Percentiles rank a stretch among this genome's conserved stretches.
Evolutionary conservation across 2,797 vertebrate genomes (phyloP).

Genomic region (Enoplosus armatus): DNA sequence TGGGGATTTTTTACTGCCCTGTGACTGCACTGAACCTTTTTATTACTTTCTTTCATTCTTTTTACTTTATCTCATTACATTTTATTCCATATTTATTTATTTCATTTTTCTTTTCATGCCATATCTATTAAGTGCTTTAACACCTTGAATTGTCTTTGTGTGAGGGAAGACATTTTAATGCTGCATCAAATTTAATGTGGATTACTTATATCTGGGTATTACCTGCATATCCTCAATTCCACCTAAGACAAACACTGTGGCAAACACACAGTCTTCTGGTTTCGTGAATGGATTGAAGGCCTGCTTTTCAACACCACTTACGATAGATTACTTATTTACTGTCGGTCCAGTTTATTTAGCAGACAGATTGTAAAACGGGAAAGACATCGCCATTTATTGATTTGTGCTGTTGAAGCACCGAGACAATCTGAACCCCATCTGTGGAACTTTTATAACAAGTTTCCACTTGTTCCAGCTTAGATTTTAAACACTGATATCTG

Average conservation of each 20-base stretch:
- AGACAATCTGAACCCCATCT: slow-evolving; percentile 15
- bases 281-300: neutral
- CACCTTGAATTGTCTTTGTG: neutral
- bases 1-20: neutral
- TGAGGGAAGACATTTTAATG: neutral
- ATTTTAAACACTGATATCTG: slow-evolving; percentile 35
- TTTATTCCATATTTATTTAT: neutral
- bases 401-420: neutral
- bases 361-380: neutral
- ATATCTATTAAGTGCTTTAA: neutral
- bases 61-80: neutral
- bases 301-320: slow-evolving; percentile 4
- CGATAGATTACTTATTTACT: neutral
- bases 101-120: neutral
- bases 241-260: neutral
- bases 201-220: neutral
- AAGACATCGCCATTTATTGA: neutral
- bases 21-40: neutral
- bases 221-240: slow-evolving; percentile 8
- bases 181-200: neutral
- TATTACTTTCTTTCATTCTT: neutral
- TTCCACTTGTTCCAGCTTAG: neutral
- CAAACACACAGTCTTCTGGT: neutral
- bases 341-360: slow-evolving; percentile 5
- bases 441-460: slow-evolving; percentile 14